These are phyloP conservation scores for Crotalus horridus DNA, from an alignment of 2,113 vertebrate genomes.

Conservation along the genomic window DNA sequence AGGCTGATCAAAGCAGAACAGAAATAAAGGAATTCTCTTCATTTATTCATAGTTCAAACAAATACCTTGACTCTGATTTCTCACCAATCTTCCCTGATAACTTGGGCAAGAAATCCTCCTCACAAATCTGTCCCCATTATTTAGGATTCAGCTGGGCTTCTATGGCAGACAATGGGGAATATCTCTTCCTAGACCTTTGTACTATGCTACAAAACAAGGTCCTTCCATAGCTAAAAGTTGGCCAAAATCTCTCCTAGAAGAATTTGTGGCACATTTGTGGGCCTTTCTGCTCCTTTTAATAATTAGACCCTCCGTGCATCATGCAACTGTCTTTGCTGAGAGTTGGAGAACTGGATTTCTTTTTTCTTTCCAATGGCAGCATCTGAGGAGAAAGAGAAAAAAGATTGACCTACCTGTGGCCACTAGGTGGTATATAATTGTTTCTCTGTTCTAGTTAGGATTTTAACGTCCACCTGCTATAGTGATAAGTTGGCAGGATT, in stretches of 20 bases:
- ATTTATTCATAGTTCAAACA: neutral
- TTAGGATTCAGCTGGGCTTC: neutral
- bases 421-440: slow-evolving; percentile 58
- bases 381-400: neutral
- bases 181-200: neutral
- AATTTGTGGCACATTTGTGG: neutral
- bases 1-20: neutral
- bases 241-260: neutral
- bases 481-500: slow-evolving; percentile 23
- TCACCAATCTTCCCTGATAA: neutral
- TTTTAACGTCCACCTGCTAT: neutral
- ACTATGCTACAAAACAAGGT: neutral
- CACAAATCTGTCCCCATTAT: neutral
- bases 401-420: neutral
- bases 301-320: neutral
- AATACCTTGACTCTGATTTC: neutral
- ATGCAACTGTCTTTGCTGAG: neutral
- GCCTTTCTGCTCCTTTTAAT: neutral
- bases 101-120: neutral
- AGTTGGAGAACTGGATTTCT: neutral
- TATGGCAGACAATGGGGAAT: neutral
- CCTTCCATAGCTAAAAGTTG: neutral
- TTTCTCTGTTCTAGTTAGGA: neutral
- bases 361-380: neutral
- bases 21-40: neutral